These are phyloP conservation scores for Dendrolimus kikuchii DNA, from an alignment of 1,140 invertebrate species.

Conservation along the genomic window DNA sequence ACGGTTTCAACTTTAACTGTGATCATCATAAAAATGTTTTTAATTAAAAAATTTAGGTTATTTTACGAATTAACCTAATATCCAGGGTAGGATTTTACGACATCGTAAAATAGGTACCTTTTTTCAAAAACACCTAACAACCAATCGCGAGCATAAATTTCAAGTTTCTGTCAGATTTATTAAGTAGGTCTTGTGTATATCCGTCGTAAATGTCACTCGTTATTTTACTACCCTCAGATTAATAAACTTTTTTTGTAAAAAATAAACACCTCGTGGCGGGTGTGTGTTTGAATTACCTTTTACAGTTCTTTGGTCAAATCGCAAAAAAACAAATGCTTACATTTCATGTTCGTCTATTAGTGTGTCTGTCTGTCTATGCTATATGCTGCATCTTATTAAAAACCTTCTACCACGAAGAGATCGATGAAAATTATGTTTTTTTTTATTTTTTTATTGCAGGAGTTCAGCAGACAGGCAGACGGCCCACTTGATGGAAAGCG, in stretches of 20 bases:
- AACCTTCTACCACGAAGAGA: too few species aligned
- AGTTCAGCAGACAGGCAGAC: too few species aligned
- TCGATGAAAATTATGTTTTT: too few species aligned
- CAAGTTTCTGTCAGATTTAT: constrained; percentile 54
- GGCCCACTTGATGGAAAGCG: too few species aligned
- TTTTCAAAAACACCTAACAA: constrained; percentile 20
- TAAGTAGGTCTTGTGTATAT: constrained; percentile 53
- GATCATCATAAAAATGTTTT: constrained; percentile 22
- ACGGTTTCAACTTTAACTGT: too few species aligned
- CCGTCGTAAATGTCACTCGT: constrained; percentile 53
- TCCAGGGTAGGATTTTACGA: constrained; percentile 30
- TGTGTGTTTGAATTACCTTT: constrained; percentile 1
- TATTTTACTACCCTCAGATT: constrained; percentile 44
- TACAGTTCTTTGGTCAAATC: too few species aligned
- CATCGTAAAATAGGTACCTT: constrained; percentile 43
- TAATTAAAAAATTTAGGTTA: constrained; percentile 43
- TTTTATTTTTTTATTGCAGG: too few species aligned
- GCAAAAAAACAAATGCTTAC: too few species aligned
- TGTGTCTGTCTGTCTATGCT: too few species aligned
- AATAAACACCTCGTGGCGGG: constrained; percentile 32
- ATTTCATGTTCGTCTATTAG: too few species aligned
- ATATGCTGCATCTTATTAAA: too few species aligned
- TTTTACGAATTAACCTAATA: constrained; percentile 31
- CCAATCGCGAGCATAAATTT: constrained; percentile 45
- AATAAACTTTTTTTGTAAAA: constrained; percentile 33